These are phyloP conservation scores for Diuraphis noxia DNA, from an alignment of 1,140 invertebrate species.

Conservation along the genomic window DNA sequence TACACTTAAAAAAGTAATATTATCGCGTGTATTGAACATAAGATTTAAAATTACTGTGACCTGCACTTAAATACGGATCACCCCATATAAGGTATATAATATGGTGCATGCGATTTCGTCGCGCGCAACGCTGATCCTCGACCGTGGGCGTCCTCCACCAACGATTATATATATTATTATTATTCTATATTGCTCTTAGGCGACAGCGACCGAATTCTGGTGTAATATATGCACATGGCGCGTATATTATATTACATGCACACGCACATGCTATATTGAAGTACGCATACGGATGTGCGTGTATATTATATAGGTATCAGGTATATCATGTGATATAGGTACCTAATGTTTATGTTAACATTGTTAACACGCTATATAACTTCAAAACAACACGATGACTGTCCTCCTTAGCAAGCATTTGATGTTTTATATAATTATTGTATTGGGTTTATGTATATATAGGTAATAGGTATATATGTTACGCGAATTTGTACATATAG, in stretches of 20 bases:
- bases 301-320: background rate
- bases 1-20: background rate
- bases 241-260: too few relatives aligned
- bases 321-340: background rate
- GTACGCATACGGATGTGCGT: background rate
- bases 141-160: conserved; percentile 21
- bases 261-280: background rate
- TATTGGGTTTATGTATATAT: background rate
- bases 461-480: too few relatives aligned
- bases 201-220: background rate
- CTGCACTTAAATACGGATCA: background rate
- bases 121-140: conserved; percentile 1
- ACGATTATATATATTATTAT: background rate
- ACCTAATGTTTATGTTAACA: background rate
- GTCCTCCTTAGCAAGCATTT: background rate
- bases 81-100: background rate
- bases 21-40: too few relatives aligned
- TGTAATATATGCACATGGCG: background rate
- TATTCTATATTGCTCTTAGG: background rate
- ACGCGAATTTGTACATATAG: too few relatives aligned
- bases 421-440: background rate
- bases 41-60: too few relatives aligned
- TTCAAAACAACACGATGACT: background rate
- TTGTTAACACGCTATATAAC: background rate
- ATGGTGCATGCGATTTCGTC: background rate